Evolutionary conservation across 1,140 invertebrate species (phyloP), one percentile per base, ranked within the genome.

Genomic region (Lepidurus arcticus): DNA sequence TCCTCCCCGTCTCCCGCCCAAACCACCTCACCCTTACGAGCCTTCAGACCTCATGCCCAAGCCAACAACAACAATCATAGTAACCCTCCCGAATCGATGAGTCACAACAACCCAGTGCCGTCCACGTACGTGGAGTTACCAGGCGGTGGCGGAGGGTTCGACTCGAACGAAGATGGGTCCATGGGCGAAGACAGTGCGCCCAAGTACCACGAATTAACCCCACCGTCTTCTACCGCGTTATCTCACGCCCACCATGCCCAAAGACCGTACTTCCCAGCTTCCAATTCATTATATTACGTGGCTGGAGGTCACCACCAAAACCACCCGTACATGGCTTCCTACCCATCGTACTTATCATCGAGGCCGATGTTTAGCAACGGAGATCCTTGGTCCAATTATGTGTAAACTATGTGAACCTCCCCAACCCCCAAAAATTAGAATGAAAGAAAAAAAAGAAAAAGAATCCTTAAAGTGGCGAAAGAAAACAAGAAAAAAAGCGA

Each of bases 201-300:
- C 53, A 65, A 65, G 53, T 65, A 65, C 53, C 53, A 65, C 53
- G 53, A 65, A 21, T 65, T 65, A 65, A 65, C 53, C 53, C 53
- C 53, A 21, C 21, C 53, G 53, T 65, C 53, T 65, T 65, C 53
- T 1, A n/a, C 53, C 21, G 53, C 53, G 21, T 65, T 65, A 65
- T 65, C 53, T 65, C 53, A 65, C 21, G 6, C 53, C 6, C 53
- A 65, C 21, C 53, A 65, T 21, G 4, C n/a, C 13, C 53, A 65
- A 65, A 65, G 53, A 16, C 53, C 53, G 13, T 65, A 65, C 13
- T n/a, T 65, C 3, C 53, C 53, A 65, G 53, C 53, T 9, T 65
- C 53, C 9, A 65, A 65, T 16, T 65, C 53, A 7, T 65, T 65
- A 13, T 65, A 65, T 21, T 65, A 65, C 13, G 53, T 65, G 53